A percentile compares a stretch with the other conserved stretches of the same genome.
Evolutionary conservation across 2,113 vertebrate genomes (phyloP).

Genomic region (Ammospiza caudacuta): DNA sequence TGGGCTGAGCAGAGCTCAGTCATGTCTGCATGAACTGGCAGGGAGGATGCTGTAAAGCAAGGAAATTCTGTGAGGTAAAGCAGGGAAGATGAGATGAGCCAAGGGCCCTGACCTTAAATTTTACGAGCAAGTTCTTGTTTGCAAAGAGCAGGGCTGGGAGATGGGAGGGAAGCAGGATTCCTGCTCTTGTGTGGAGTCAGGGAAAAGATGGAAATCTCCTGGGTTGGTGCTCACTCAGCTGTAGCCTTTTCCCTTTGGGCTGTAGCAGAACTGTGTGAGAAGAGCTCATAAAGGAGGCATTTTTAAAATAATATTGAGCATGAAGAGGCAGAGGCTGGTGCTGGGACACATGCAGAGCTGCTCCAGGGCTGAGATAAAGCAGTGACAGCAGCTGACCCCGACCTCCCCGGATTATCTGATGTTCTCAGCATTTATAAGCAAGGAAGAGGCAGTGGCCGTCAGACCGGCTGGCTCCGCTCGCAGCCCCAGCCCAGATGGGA

Average conservation of each 20-base stretch:
- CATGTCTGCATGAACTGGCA: neutral
- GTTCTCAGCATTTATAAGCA: slow-evolving; percentile 85
- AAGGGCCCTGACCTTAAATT: neutral
- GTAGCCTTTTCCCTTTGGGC: neutral
- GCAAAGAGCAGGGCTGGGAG: neutral
- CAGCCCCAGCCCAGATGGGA: slow-evolving; percentile 81
- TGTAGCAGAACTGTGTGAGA: neutral
- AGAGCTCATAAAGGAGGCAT: neutral
- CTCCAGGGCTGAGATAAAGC: neutral
- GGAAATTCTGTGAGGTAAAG: neutral
- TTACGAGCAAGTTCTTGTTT: slow-evolving; percentile 13
- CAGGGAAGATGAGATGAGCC: neutral
- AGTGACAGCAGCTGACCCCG: slow-evolving; percentile 58
- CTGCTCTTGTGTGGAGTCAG: neutral
- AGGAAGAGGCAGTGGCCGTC: slow-evolving; percentile 81
- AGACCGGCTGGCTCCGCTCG: slow-evolving; percentile 87
- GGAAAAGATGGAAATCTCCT: neutral
- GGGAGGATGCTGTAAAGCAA: neutral
- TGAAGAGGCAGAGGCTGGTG: neutral
- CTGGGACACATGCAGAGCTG: neutral
- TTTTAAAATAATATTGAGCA: neutral
- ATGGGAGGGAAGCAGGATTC: neutral
- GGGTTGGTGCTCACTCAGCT: neutral
- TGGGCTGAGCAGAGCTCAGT: neutral
- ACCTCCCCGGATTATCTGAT: slow-evolving; percentile 85